Evolutionary conservation across 1,140 invertebrate genomes (phyloP).

Genomic region (Macrobrachium rosenbergii): DNA sequence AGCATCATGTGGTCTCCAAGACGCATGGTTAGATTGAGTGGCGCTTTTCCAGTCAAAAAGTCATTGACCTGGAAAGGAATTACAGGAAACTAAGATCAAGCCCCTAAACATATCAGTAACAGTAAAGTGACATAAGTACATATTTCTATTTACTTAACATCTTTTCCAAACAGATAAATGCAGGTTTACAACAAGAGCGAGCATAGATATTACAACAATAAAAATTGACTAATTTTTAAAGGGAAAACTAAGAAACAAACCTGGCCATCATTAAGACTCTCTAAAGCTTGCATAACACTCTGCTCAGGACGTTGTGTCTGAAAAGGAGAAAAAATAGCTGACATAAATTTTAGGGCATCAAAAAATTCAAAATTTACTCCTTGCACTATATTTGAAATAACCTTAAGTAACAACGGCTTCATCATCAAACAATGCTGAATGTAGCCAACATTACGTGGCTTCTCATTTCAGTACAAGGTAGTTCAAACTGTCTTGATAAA

Average conservation of each 20-base stretch:
- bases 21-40: slow-evolving; percentile 93
- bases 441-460: not conserved
- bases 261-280: slow-evolving; percentile 92
- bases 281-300: slow-evolving; percentile 93
- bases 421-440: not conserved
- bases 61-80: slow-evolving; percentile 82
- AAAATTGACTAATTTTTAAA: not conserved
- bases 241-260: slow-evolving; percentile 68
- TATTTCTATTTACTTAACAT: slow-evolving; percentile 3
- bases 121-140: not conserved
- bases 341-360: slow-evolving; percentile 5
- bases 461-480: too few species aligned
- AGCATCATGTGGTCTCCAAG: slow-evolving; percentile 97
- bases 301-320: slow-evolving; percentile 92
- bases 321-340: slow-evolving; percentile 71
- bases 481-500: too few species aligned
- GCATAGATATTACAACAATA: slow-evolving; percentile 17
- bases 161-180: not conserved
- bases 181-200: not conserved
- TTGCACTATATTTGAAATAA: not conserved
- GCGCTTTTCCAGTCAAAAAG: slow-evolving; percentile 93
- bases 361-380: too few species aligned
- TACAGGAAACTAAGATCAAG: not conserved
- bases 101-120: not conserved
- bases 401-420: not conserved